phyloP scores from a whole-genome alignment of 2,113 vertebrate species.

The crab-eating macaque (Macaca fascicularis) region T2T-MFA8v1.1 NC_088381.1:175839001-175839500 shows the following conservation, averaged over 20 bases:
- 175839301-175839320: too few relatives aligned
- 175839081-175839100: background rate
- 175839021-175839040: too few relatives aligned
- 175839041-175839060: too few relatives aligned
- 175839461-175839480: too few relatives aligned
- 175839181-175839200: too few relatives aligned
- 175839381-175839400: too few relatives aligned
- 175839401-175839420: too few relatives aligned
- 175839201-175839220: background rate
- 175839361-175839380: rapidly evolving
- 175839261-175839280: rapidly evolving
- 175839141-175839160: background rate
- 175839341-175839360: background rate
- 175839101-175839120: rapidly evolving
- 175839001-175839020: background rate
- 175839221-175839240: background rate
- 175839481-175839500: too few relatives aligned
- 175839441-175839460: too few relatives aligned
- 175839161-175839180: background rate
- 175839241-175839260: background rate
- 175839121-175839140: rapidly evolving
- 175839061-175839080: background rate
- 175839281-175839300: background rate
- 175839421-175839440: too few relatives aligned
- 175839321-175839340: too few relatives aligned